Evolutionary conservation across 1,140 invertebrate species (phyloP), one percentile per base, ranked within the genome.

Genomic region (Hestina assimilis): DNA sequence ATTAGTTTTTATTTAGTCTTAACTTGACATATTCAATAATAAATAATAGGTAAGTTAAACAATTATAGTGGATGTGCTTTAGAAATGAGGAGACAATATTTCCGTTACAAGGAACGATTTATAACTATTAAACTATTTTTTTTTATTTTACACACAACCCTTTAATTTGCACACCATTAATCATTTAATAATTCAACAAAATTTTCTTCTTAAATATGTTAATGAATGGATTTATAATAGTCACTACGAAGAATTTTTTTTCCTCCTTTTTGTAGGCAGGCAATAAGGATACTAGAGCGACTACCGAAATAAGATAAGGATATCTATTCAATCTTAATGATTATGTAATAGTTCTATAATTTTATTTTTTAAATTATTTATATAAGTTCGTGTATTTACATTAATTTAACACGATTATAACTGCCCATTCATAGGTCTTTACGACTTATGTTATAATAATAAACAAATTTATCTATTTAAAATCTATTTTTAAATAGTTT

Each of bases 101-200:
- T 72, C 72, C 72, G 69, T 82, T 70, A 78, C 66, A 45, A 56
- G 69, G 40, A 83, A 79, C 74, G 66, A 79, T 75, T 81, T 82
- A 83, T 59, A 82, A 78, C 74, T 85, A 83, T 76, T 83, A 75
- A 79, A 80, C 76, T 83, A 83, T 84, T 77, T 87, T n/a, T n/a
- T n/a, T n/a, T 84, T 80, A 84, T 76, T 84, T 86, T 88, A 88
- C 84, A 88, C 84, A 88, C 84, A 88, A 88, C 84, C 84, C 76
- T 88, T 86, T 84, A 84, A 80, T 86, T 86, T 88, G 84, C 84
- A 88, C 84, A 84, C 84, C 83, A 75, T 85, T 84, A 79, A 74
- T 69, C 66, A 40, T 79, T 75, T 68, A 75, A 73, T 72, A 72
- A 78, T 72, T 63, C 69, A 80, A 63, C 50, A 71, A 74, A 81